Conservation (phyloP, 2,113 vertebrate genomes). For the Oreamnos americanus region DNA sequence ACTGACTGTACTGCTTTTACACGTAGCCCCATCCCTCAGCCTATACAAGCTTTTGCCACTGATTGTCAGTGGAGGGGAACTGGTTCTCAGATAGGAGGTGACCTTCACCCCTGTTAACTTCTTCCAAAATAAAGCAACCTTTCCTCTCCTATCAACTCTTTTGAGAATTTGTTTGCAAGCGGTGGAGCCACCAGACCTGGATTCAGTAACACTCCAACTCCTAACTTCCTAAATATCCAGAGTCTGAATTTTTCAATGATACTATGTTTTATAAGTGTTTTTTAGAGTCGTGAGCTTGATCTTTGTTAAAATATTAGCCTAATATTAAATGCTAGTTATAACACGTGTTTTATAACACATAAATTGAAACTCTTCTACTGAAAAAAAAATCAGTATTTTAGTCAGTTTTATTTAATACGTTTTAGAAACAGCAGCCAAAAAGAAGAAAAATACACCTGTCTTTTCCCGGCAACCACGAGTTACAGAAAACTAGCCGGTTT, state of each 20-base stretch:
- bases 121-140: neutral
- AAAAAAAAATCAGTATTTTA: neutral
- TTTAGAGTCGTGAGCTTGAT: neutral
- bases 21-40: neutral
- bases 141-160: neutral
- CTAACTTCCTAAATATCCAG: neutral
- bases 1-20: neutral
- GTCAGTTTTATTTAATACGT: neutral
- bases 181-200: neutral
- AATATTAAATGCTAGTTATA: neutral
- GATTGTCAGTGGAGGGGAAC: neutral
- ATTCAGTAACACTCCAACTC: neutral
- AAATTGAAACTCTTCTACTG: neutral
- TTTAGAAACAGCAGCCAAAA: neutral
- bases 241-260: neutral
- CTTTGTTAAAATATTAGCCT: neutral
- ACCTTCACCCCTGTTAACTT: neutral
- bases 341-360: neutral
- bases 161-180: neutral
- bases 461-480: neutral
- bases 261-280: neutral
- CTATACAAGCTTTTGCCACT: neutral
- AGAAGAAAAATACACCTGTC: neutral
- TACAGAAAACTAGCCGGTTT: neutral
- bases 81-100: neutral